Evolutionary conservation across 1,140 invertebrate genomes (phyloP), one percentile per base, ranked within the genome.

Genomic region (Cecropterus lyciades): DNA sequence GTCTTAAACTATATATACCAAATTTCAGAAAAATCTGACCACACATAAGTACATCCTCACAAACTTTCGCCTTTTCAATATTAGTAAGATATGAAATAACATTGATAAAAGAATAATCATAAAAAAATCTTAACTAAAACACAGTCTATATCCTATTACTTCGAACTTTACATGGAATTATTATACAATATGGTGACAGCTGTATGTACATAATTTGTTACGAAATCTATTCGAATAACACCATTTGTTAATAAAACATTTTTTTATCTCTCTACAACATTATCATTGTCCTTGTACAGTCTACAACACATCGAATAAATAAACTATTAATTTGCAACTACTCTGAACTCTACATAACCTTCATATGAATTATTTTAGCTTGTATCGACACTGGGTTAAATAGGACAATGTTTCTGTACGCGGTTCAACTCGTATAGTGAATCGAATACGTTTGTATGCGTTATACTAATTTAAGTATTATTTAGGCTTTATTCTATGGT

Each of bases 241-340:
- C 17, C 20, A 49, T 49, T 11, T 49, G 17, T 20, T 24, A 49
- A 24, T 49, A 24, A 24, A 49, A 49, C n/a, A 13, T 51, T 14
- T 27, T 51, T 27, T 51, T 51, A 51, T 51, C 20, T 51, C 24
- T 14, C 48, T 13, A 13, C 13, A 17, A 24, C 48, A 14, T 51
- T 51, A 51, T 51, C 48, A 51, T 20, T 51, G 24, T 51, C 48
- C 48, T 51, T 51, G 48, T 30, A 51, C 20, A 51, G n/a, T 24
- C 5, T 24, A 5, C 20, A 14, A 1, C 13, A 14, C 11, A n/a
- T 27, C 5, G 20, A 13, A 8, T 20, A 11, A 51, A 13, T 27
- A n/a, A 9, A 51, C 4, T 27, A 30, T 0, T 13, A 51, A 7
- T 30, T 3, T 30, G n/a, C 20, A 30, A 24, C 8, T 51, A 30